phyloP scores from a whole-genome alignment of 1,140 invertebrate species.

The Ceratitis capitata region DNA sequence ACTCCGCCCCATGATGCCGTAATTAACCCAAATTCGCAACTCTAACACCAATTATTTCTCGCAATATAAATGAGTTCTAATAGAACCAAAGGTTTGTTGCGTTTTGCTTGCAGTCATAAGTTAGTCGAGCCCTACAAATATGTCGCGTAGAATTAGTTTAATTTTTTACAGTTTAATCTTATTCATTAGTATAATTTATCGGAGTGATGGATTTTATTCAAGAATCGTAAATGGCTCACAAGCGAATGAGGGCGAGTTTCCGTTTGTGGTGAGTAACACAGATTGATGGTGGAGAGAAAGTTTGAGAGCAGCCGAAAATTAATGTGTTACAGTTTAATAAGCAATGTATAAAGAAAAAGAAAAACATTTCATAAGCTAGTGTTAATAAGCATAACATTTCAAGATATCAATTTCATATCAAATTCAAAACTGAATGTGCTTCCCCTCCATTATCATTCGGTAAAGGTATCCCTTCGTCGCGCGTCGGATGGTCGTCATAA shows the following conservation, averaged over 20 bases:
- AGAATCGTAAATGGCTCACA: conserved; percentile 56
- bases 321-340: not conserved
- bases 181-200: not conserved
- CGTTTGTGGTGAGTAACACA: conserved; percentile 51
- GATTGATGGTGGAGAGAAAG: not conserved
- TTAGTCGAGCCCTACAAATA: not conserved
- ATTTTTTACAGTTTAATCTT: not conserved
- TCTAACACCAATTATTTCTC: not conserved
- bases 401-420: not conserved
- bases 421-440: not conserved
- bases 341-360: no score
- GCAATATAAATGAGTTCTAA: conserved; percentile 22
- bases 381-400: not conserved
- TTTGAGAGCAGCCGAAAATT: not conserved
- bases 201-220: conserved; percentile 26
- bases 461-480: conserved; percentile 53
- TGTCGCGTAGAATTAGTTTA: not conserved
- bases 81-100: conserved; percentile 37
- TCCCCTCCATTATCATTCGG: not conserved
- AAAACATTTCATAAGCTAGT: no score
- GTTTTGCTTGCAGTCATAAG: not conserved
- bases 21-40: conserved; percentile 45
- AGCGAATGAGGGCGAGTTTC: conserved; percentile 53
- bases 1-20: conserved; percentile 38
- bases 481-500: conserved; percentile 53